These are phyloP conservation scores for Euplexia lucipara DNA, from an alignment of 2,888 invertebrate genomes.

Conservation along the genomic window DNA sequence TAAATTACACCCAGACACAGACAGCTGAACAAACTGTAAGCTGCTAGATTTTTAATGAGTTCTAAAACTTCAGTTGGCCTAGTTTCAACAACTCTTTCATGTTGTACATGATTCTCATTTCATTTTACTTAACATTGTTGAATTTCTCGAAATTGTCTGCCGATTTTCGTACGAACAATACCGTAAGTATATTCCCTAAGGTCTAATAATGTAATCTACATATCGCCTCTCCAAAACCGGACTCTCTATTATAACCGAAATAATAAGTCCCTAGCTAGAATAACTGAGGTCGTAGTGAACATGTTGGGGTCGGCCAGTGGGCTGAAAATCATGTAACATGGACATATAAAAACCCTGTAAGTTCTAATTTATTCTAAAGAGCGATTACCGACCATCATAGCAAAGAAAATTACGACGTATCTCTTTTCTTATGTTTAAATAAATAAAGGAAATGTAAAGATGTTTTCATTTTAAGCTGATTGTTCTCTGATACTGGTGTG, in stretches of 20 bases:
- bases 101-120: not conserved
- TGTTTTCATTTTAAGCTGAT: no score
- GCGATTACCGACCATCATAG: no score
- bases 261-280: slow-evolving; percentile 43
- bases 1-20: no score
- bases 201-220: slow-evolving; percentile 33
- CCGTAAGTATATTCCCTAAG: slow-evolving; percentile 30
- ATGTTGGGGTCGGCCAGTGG: not conserved
- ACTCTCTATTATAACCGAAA: slow-evolving; percentile 39
- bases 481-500: no score
- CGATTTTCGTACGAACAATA: slow-evolving; percentile 18
- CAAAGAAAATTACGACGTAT: no score
- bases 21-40: not conserved
- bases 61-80: not conserved
- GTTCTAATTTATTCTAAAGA: no score
- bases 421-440: no score
- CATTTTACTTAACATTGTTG: not conserved
- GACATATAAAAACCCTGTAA: no score
- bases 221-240: slow-evolving; percentile 18
- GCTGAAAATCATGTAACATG: no score
- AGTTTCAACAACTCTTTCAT: not conserved
- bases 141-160: slow-evolving; percentile 10
- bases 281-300: slow-evolving; percentile 5
- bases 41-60: slow-evolving; percentile 6
- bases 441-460: no score